These are phyloP conservation scores for Geotrupes spiniger DNA, from an alignment of 2,888 invertebrate species.

Conservation along the genomic window DNA sequence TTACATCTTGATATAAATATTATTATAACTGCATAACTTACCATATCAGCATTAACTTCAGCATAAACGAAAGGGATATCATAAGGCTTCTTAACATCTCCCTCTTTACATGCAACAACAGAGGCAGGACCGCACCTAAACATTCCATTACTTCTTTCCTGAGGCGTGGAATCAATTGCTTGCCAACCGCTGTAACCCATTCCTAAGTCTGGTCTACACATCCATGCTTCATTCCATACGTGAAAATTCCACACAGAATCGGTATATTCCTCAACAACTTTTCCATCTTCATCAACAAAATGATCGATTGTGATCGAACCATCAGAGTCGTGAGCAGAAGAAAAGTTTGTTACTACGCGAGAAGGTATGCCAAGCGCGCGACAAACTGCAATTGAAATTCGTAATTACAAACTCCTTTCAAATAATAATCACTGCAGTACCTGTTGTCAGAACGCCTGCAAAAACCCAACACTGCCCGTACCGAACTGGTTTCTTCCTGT, in stretches of 20 bases:
- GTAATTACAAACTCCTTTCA: no score
- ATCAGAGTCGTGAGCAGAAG: slow-evolving; percentile 87
- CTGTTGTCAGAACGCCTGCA: slow-evolving; percentile 70
- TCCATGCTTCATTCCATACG: slow-evolving; percentile 57
- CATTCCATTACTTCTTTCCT: slow-evolving; percentile 77
- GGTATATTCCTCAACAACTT: slow-evolving; percentile 11
- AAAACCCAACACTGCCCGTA: slow-evolving; percentile 92
- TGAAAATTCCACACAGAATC: slow-evolving; percentile 59
- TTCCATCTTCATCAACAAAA: slow-evolving; percentile 61
- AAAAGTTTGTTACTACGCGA: slow-evolving; percentile 76
- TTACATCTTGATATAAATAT: no score
- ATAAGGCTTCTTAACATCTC: slow-evolving; percentile 77
- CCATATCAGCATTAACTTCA: slow-evolving; percentile 91
- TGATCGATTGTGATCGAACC: slow-evolving; percentile 82
- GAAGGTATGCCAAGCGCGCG: slow-evolving; percentile 80
- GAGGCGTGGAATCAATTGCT: slow-evolving; percentile 87
- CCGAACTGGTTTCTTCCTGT: slow-evolving; percentile 75
- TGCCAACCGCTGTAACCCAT: slow-evolving; percentile 86
- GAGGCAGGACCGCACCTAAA: slow-evolving; percentile 88
- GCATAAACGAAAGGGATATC: slow-evolving; percentile 84
- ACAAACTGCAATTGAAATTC: slow-evolving; percentile 56
- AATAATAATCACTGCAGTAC: slow-evolving; percentile 6
- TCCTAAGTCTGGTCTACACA: slow-evolving; percentile 54
- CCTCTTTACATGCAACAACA: slow-evolving; percentile 75
- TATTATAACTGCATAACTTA: no score